Evolutionary conservation across 2,113 vertebrate species (phyloP).

Genomic region (Nettapus auritus): DNA sequence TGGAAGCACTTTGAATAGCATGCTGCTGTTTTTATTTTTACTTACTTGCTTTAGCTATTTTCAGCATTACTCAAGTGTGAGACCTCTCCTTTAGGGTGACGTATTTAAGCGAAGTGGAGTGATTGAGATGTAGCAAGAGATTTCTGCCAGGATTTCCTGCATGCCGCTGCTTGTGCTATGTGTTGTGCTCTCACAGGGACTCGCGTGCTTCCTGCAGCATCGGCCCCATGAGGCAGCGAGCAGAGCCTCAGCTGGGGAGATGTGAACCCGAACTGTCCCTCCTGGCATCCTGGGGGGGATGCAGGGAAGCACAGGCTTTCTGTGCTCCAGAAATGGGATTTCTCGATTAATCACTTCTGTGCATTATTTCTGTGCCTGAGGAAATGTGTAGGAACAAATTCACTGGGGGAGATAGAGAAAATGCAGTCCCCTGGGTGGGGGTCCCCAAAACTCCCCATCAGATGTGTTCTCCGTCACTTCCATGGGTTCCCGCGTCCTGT

Average conservation of each 20-base stretch:
- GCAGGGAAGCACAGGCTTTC: not conserved
- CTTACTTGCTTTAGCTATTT: not conserved
- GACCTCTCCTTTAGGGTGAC: not conserved
- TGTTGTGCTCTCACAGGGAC: not conserved
- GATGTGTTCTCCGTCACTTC: not conserved
- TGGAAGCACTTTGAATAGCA: not conserved
- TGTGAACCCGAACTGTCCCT: not conserved
- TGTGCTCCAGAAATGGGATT: not conserved
- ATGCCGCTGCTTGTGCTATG: fast-evolving
- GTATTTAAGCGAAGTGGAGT: not conserved
- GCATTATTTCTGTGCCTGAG: not conserved
- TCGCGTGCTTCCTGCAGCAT: not conserved
- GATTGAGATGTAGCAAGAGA: not conserved
- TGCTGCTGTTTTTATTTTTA: not conserved
- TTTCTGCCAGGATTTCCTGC: not conserved
- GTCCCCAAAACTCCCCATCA: not conserved
- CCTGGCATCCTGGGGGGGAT: not conserved
- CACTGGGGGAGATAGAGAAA: not conserved
- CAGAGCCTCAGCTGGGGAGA: not conserved
- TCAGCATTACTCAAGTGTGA: not conserved
- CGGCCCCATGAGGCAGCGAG: fast-evolving
- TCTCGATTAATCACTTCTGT: not conserved
- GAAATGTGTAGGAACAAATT: not conserved
- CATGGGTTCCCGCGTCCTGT: not conserved
- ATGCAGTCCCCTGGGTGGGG: not conserved